Percentiles rank a stretch among this genome's conserved stretches.
phyloP scores from a whole-genome alignment of 2,888 invertebrate species.

The Coelopa pilipes region DNA sequence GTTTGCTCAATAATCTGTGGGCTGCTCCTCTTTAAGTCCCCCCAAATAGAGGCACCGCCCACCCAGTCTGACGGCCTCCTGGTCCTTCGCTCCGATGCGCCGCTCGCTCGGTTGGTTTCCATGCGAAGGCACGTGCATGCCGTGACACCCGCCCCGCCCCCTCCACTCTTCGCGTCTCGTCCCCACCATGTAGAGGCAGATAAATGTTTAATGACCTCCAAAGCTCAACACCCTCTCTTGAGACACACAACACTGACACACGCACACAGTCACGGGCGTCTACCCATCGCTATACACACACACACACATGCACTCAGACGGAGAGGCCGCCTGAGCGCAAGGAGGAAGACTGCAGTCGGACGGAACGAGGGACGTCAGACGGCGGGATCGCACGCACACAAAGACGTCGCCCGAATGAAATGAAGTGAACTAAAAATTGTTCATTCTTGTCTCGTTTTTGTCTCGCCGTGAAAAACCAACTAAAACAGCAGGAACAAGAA shows the following conservation, averaged over 20 bases:
- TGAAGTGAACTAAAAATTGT: slow-evolving; percentile 60
- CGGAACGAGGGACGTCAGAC: background rate
- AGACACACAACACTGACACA: slow-evolving; percentile 38
- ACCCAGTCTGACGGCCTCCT: too few species aligned
- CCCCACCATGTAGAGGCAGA: background rate
- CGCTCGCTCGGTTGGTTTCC: slow-evolving; percentile 10
- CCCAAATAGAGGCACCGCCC: too few species aligned
- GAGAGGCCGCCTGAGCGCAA: background rate
- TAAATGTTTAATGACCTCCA: slow-evolving; percentile 59
- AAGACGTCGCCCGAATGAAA: slow-evolving; percentile 45
- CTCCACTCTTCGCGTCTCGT: background rate
- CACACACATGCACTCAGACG: slow-evolving; percentile 22
- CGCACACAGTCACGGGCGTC: slow-evolving; percentile 36
- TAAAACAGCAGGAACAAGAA: slow-evolving; percentile 41
- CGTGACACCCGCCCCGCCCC: background rate
- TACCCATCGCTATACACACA: slow-evolving; percentile 26
- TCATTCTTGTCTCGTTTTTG: slow-evolving; percentile 59
- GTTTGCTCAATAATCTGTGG: too few species aligned
- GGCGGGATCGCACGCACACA: slow-evolving; percentile 4
- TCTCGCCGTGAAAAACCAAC: slow-evolving; percentile 49
- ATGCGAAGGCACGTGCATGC: background rate
- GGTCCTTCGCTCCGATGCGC: too few species aligned
- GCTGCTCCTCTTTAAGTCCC: too few species aligned
- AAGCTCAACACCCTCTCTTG: slow-evolving; percentile 40
- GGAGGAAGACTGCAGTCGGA: slow-evolving; percentile 1